phyloP scores from a whole-genome alignment of 2,797 vertebrate genomes.

The Aulostomus chinensis region DNA sequence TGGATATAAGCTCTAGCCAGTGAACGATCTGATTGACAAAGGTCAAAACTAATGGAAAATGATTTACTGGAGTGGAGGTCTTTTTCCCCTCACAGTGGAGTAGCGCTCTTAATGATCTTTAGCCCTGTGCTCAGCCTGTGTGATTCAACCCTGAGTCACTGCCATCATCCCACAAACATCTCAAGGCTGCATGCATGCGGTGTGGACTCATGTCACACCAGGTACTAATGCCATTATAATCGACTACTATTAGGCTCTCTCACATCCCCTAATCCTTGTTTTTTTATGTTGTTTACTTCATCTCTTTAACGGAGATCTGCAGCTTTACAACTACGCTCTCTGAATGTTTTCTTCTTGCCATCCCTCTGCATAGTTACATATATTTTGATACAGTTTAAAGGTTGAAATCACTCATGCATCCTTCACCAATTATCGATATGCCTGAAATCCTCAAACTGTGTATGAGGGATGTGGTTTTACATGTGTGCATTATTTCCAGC shows the following conservation, averaged over 20 bases:
- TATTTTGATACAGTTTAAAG: neutral
- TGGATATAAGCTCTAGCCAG: conserved; percentile 1
- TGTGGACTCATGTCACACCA: conserved; percentile 37
- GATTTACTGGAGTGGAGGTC: conserved; percentile 38
- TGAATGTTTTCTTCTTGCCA: neutral
- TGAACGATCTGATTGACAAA: conserved; percentile 28
- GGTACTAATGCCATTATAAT: conserved; percentile 60
- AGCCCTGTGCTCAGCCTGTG: conserved; percentile 13
- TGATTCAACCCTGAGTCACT: conserved; percentile 53
- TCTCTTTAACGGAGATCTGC: conserved; percentile 3
- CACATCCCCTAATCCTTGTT: conserved; percentile 42
- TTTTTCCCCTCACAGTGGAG: neutral
- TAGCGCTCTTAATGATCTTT: no score
- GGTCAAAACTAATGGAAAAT: conserved; percentile 30
- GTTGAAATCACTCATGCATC: neutral
- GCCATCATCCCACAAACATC: conserved; percentile 52
- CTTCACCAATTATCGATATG: no score
- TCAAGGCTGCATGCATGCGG: conserved; percentile 11
- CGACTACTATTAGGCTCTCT: conserved; percentile 39
- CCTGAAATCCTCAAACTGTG: neutral
- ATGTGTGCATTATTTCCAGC: no score
- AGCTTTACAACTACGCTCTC: neutral
- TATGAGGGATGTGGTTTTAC: no score
- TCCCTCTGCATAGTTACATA: no score
- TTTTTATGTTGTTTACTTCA: conserved; percentile 41